Evolutionary conservation across 2,888 invertebrate species (phyloP).

Genomic region (Drosophila antonietae): DNA sequence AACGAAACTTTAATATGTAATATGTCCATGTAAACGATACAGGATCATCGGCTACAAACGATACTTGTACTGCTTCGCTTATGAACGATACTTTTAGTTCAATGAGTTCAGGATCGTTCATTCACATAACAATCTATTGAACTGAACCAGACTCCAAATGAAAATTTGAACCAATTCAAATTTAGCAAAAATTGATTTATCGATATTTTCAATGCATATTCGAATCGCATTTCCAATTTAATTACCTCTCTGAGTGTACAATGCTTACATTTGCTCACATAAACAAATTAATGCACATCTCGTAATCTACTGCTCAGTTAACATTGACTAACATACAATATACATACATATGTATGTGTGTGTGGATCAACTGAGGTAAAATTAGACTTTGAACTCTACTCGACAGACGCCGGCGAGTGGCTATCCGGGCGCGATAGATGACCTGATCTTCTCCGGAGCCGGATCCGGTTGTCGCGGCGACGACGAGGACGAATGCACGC

Average conservation of each 20-base stretch:
- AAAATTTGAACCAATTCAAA: neutral
- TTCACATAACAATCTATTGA: neutral
- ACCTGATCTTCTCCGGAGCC: constrained; percentile 95
- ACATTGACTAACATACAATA: constrained; percentile 63
- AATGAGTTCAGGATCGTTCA: no score
- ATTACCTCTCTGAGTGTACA: neutral
- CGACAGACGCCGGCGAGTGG: constrained; percentile 93
- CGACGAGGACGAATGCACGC: constrained; percentile 96
- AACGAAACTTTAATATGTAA: neutral
- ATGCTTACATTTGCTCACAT: neutral
- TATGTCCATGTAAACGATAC: neutral
- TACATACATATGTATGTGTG: constrained; percentile 26
- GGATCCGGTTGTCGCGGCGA: constrained; percentile 96
- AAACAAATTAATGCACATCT: constrained; percentile 36
- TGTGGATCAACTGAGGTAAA: constrained; percentile 74
- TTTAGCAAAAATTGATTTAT: neutral
- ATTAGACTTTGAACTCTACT: constrained; percentile 77
- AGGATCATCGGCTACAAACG: neutral
- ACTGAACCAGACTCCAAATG: neutral
- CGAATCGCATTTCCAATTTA: neutral
- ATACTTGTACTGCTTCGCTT: no score
- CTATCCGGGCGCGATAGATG: constrained; percentile 91
- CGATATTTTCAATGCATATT: neutral
- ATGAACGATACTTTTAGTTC: neutral
- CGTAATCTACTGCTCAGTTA: constrained; percentile 48